These are phyloP conservation scores for Eumeta japonica DNA, from an alignment of 1,140 invertebrate genomes.

Conservation along the genomic window DNA sequence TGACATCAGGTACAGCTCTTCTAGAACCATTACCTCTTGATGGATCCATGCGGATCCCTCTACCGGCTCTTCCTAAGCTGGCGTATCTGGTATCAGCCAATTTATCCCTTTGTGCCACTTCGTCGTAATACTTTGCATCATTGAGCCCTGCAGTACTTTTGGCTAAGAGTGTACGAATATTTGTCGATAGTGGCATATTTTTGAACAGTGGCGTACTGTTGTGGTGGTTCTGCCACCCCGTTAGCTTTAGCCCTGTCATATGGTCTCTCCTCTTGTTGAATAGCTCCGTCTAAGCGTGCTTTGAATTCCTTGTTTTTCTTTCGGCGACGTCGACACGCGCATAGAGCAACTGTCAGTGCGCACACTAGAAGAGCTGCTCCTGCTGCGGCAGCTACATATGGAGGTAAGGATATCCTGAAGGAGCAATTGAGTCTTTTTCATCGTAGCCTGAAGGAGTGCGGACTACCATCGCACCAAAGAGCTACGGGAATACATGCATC, in stretches of 20 bases:
- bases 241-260: constrained; percentile 61
- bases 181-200: constrained; percentile 58
- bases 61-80: constrained; percentile 55
- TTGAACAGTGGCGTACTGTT: constrained; percentile 49
- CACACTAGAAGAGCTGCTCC: constrained; percentile 64
- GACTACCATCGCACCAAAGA: constrained; percentile 84
- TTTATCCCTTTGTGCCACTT: constrained; percentile 51
- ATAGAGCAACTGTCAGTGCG: constrained; percentile 60
- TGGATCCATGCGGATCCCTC: constrained; percentile 39
- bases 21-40: constrained; percentile 42
- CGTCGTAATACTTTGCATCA: constrained; percentile 53
- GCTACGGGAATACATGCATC: constrained; percentile 83
- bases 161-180: constrained; percentile 46
- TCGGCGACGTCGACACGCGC: constrained; percentile 54
- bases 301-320: constrained; percentile 65
- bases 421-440: constrained; percentile 75
- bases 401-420: constrained; percentile 66
- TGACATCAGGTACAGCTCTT: constrained; percentile 57
- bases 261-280: constrained; percentile 55
- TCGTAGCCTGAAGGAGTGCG: constrained; percentile 84
- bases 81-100: constrained; percentile 46
- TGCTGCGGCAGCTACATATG: constrained; percentile 64
- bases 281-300: constrained; percentile 51
- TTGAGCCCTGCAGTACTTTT: constrained; percentile 56
- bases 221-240: constrained; percentile 50